Base-by-base conservation (phyloP, 2,113 vertebrate species). In the Coptodon rendalli region DNA sequence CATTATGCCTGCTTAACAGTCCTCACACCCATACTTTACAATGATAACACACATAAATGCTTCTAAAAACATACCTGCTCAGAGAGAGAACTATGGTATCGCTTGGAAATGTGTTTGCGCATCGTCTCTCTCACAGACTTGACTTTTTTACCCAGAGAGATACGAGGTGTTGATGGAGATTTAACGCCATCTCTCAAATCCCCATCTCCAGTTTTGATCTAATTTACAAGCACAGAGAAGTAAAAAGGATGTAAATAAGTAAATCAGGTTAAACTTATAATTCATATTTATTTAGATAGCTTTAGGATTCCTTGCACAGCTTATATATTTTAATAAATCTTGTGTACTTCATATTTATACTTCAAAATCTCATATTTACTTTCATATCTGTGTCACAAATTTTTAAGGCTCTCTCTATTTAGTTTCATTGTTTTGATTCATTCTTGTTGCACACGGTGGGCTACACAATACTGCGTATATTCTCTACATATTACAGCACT, bases 41-140 rank as follows among this genome's bases (percentile, higher is more conserved):
- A n/a, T 9, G 10, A 3, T 52, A 52, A 78, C 7, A 50, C 48
- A 14, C 7, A 54, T 3, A 9, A 52, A 53, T 34, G 11, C 22
- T n/a, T 80, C 84, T 82, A n/a, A 24, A 68, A 85, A 13, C 73
- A 7, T 52, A 94, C 98, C 97, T 99, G 98, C 59, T 98, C 97
- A 59, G 97, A 97, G 22, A 97, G 90, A 56, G 97, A 96, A 61
- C 94, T 96, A 92, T 97, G 97, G 19, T 98, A 98, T 92, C 98
- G 98, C 95, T 98, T 99, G 78, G 98, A 98, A 94, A 99, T 99
- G 92, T 97, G 97, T 91, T 98, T 99, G 94, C 97, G 98, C 98
- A 99, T 98, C 0, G 98, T 99, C 88, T 99, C 98, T 91, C 98
- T 98, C 89, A 99, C 98, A 1, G 98, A 99, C 87, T 98, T 99